Evolutionary conservation across 2,888 invertebrate genomes (phyloP).

Genomic region (Apamea epomidion): DNA sequence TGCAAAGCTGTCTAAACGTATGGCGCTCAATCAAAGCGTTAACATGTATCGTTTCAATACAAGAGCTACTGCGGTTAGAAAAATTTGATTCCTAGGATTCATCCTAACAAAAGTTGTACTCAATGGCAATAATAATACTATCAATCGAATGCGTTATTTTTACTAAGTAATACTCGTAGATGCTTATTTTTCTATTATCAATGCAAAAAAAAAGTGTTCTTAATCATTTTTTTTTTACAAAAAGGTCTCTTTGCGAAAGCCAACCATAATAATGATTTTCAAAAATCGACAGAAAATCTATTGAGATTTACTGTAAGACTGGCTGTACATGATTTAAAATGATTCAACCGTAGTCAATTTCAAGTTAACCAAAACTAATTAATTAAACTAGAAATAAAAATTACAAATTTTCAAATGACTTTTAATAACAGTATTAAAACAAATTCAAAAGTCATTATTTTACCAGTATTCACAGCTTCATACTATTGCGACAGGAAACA

Average conservation of each 20-base stretch:
- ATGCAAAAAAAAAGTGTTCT: not conserved
- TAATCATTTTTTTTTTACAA: not conserved
- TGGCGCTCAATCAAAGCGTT: not conserved
- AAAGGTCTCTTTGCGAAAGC: too few species aligned
- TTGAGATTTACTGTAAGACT: too few species aligned
- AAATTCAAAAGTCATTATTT: constrained; percentile 29
- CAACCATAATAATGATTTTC: too few species aligned
- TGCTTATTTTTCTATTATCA: not conserved
- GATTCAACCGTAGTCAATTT: not conserved
- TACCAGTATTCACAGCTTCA: constrained; percentile 11
- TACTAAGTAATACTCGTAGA: not conserved
- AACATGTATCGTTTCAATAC: not conserved
- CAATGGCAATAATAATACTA: not conserved
- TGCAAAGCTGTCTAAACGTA: not conserved
- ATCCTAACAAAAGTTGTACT: not conserved
- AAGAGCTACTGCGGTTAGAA: not conserved
- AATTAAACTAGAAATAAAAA: not conserved
- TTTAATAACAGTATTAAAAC: constrained; percentile 4
- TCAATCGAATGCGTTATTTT: not conserved
- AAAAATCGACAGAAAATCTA: not conserved
- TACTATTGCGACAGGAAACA: constrained; percentile 29
- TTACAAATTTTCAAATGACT: not conserved
- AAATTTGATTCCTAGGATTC: not conserved
- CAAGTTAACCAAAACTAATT: not conserved
- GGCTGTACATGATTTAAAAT: not conserved